Percentiles rank a stretch among this genome's conserved stretches.
phyloP scores from a whole-genome alignment of 2,888 invertebrate species.

The Lasioglossum vierecki region DNA sequence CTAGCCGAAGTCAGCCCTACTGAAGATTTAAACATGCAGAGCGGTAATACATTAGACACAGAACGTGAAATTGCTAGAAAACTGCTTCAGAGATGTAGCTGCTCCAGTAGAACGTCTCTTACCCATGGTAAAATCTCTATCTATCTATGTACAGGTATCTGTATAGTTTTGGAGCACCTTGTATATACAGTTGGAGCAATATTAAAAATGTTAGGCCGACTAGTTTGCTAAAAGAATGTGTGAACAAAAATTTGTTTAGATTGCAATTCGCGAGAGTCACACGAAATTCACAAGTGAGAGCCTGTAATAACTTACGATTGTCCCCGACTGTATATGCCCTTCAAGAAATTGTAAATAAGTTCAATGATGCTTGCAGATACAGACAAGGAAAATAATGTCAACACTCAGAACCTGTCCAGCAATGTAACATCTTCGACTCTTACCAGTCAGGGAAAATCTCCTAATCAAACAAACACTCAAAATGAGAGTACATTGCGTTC shows the following conservation, averaged over 20 bases:
- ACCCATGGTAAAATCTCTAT: slow-evolving; percentile 48
- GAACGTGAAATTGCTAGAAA: slow-evolving; percentile 78
- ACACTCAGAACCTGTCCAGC: slow-evolving; percentile 67
- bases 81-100: slow-evolving; percentile 75
- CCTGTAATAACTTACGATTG: too few relatives aligned
- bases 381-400: slow-evolving; percentile 78
- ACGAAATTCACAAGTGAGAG: too few relatives aligned
- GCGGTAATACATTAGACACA: slow-evolving; percentile 52
- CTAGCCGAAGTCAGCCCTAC: slow-evolving; percentile 66
- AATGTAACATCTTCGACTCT: slow-evolving; percentile 59
- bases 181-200: not conserved
- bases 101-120: slow-evolving; percentile 19
- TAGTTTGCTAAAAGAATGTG: too few relatives aligned
- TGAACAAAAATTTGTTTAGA: too few relatives aligned
- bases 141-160: not conserved
- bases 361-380: slow-evolving; percentile 61
- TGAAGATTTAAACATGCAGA: slow-evolving; percentile 55
- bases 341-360: not conserved
- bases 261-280: too few relatives aligned
- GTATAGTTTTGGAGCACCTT: not conserved
- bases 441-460: slow-evolving; percentile 38
- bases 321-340: not conserved
- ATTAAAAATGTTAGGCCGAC: too few relatives aligned
- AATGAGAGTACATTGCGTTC: slow-evolving; percentile 37
- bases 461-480: slow-evolving; percentile 34